These are phyloP conservation scores for Equus przewalskii DNA, from an alignment of 2,113 vertebrate genomes.

Conservation along the genomic window DNA sequence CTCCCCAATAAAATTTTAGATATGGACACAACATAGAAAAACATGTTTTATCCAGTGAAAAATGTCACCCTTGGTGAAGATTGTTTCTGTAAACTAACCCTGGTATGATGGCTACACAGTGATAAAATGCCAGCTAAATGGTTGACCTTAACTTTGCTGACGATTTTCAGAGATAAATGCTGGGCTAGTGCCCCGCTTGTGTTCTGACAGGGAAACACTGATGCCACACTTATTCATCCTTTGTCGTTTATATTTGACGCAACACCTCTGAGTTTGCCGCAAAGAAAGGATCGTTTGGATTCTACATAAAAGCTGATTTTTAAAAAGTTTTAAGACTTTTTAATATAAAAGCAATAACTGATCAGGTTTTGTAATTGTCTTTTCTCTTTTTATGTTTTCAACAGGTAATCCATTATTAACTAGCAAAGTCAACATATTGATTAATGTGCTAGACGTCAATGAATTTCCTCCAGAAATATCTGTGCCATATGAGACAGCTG, in stretches of 20 bases:
- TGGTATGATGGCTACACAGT: accelerated
- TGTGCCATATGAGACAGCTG: constrained; percentile 95
- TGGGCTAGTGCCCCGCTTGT: accelerated
- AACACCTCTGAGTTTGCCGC: background rate
- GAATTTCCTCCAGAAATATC: constrained; percentile 98
- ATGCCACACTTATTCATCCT: accelerated
- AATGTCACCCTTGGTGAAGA: background rate
- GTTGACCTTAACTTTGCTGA: background rate
- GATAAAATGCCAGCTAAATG: background rate
- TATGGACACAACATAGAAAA: background rate
- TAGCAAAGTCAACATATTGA: constrained; percentile 95
- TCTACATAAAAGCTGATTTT: background rate
- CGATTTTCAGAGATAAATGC: background rate
- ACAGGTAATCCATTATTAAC: constrained; percentile 95
- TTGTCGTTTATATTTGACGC: background rate
- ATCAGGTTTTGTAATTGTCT: background rate
- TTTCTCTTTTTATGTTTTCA: constrained; percentile 77
- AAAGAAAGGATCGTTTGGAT: background rate
- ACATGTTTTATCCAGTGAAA: background rate
- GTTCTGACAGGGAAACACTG: background rate
- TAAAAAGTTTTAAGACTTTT: background rate
- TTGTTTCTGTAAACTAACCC: background rate
- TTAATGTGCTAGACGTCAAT: constrained; percentile 97
- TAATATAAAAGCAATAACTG: background rate
- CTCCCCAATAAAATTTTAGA: background rate